phyloP scores from a whole-genome alignment of 1,140 invertebrate species.

The Aleiodes sp. region DNA sequence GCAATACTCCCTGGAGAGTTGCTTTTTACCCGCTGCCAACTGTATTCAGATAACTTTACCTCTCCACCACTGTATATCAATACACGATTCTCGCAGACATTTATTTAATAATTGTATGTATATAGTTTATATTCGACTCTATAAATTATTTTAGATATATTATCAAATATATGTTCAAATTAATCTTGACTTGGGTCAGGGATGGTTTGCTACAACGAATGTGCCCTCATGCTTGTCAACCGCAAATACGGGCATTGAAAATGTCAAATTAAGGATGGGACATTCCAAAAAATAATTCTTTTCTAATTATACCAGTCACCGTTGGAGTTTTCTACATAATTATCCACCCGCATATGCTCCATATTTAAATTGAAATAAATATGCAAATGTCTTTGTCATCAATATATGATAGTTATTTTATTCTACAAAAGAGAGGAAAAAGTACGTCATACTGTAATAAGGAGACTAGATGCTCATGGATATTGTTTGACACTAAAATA shows the following conservation, averaged over 20 bases:
- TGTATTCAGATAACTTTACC: conserved; percentile 65
- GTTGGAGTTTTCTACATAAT: neutral
- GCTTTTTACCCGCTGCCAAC: conserved; percentile 58
- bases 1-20: conserved; percentile 57
- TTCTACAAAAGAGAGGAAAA: too few species aligned
- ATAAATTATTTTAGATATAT: too few species aligned
- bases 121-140: neutral
- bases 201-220: neutral
- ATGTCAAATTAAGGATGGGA: conserved; percentile 31
- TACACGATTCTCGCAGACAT: conserved; percentile 42
- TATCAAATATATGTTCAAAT: too few species aligned
- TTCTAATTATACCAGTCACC: neutral
- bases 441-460: neutral
- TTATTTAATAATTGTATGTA: too few species aligned
- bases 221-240: neutral
- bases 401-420: too few species aligned
- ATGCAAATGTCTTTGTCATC: neutral
- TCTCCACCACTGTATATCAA: conserved; percentile 51
- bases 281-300: conserved; percentile 21
- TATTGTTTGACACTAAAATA: conserved; percentile 31
- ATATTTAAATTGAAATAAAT: too few species aligned
- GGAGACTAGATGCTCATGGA: neutral
- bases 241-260: neutral
- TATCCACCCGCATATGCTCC: neutral
- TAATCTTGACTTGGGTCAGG: too few species aligned